Evolutionary conservation across 2,888 invertebrate species (phyloP).

Genomic region (Hecatera dysodea): DNA sequence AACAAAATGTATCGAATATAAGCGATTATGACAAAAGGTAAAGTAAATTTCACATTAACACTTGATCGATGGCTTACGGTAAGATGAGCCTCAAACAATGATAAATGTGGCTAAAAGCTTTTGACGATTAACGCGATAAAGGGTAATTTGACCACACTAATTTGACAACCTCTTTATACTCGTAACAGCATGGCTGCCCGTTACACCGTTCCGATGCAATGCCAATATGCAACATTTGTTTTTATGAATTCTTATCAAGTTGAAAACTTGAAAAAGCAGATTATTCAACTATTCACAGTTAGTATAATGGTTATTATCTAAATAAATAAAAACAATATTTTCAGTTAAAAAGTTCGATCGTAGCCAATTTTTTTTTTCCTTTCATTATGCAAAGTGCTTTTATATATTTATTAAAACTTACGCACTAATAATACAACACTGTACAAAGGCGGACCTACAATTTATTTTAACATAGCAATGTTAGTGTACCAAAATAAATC

Average conservation of each 20-base stretch:
- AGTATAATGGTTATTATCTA: background rate
- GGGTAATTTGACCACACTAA: slow-evolving; percentile 77
- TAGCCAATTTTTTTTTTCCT: too few species aligned
- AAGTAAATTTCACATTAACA: background rate
- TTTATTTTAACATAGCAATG: too few species aligned
- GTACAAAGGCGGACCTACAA: too few species aligned
- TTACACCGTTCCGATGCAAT: slow-evolving; percentile 64
- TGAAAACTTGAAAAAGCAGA: background rate
- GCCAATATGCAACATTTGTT: too few species aligned
- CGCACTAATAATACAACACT: too few species aligned
- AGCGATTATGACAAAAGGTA: background rate
- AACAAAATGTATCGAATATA: background rate
- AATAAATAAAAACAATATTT: too few species aligned
- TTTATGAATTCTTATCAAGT: background rate
- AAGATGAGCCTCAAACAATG: slow-evolving; percentile 67
- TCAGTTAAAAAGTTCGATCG: too few species aligned
- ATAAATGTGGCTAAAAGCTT: slow-evolving; percentile 75
- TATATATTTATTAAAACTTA: too few species aligned
- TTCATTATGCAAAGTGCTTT: too few species aligned
- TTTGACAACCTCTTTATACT: slow-evolving; percentile 77
- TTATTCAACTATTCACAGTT: background rate
- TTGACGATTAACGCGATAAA: slow-evolving; percentile 75
- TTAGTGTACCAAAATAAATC: too few species aligned
- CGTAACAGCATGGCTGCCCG: slow-evolving; percentile 53
- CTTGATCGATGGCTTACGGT: slow-evolving; percentile 70